These are phyloP conservation scores for Poeciliopsis presidionis DNA, from an alignment of 2,797 vertebrate species.

Conservation along the genomic window DNA sequence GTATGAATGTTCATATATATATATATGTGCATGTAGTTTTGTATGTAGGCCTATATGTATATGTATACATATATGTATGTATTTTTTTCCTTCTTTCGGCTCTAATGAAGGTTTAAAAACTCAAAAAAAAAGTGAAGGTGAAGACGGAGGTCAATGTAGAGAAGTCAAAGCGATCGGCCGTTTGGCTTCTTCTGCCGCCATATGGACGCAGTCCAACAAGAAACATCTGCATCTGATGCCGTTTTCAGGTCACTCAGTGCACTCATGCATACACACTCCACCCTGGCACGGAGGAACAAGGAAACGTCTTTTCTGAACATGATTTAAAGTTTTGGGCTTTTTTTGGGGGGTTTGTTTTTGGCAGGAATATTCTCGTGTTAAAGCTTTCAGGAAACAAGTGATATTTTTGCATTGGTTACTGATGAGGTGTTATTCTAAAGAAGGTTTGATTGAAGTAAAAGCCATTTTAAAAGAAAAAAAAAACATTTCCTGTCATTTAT, in stretches of 20 bases:
- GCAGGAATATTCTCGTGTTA: constrained; percentile 13
- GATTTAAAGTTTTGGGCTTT: not conserved
- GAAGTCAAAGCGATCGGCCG: not conserved
- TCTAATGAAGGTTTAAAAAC: too few relatives aligned
- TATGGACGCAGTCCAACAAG: constrained; percentile 54
- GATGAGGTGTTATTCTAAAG: too few relatives aligned
- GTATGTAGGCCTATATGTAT: too few relatives aligned
- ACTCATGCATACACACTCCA: constrained; percentile 47
- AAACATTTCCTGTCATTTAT: too few relatives aligned
- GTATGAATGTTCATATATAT: too few relatives aligned
- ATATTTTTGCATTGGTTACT: too few relatives aligned
- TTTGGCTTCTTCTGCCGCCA: constrained; percentile 16
- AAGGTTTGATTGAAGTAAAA: too few relatives aligned
- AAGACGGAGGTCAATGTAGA: constrained; percentile 1
- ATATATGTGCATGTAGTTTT: too few relatives aligned
- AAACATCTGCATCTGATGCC: constrained; percentile 65
- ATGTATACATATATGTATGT: too few relatives aligned
- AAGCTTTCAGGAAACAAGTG: not conserved
- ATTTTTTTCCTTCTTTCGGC: too few relatives aligned
- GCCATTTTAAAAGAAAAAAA: too few relatives aligned
- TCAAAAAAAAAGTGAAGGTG: not conserved
- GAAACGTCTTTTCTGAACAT: constrained; percentile 26
- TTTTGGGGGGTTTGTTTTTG: not conserved
- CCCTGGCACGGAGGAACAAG: constrained; percentile 31
- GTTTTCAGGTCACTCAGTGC: constrained; percentile 66